Evolutionary conservation across 2,888 invertebrate species (phyloP).

Genomic region (Ariolimax columbianus): DNA sequence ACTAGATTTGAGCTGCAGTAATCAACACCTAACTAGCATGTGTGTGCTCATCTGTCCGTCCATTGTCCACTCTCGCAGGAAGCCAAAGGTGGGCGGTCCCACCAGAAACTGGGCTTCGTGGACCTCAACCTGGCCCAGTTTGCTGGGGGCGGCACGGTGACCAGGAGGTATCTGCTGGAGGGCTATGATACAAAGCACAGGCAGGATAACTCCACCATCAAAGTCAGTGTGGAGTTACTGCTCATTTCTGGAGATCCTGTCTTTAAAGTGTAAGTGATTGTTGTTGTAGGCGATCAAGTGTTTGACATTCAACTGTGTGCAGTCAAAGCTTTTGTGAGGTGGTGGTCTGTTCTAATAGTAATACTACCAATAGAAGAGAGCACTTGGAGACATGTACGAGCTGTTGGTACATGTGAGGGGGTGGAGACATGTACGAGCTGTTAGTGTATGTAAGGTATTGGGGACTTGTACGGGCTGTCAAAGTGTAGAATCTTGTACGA

Average conservation of each 20-base stretch:
- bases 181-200: slow-evolving; percentile 95
- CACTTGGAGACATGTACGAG: too few relatives aligned
- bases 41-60: too few relatives aligned
- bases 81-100: slow-evolving; percentile 88
- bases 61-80: slow-evolving; percentile 80
- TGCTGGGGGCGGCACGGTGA: slow-evolving; percentile 93
- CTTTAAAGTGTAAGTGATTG: slow-evolving; percentile 95
- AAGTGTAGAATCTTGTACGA: too few relatives aligned
- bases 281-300: too few relatives aligned
- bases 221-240: slow-evolving; percentile 90
- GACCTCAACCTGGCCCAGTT: slow-evolving; percentile 98
- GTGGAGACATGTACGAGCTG: too few relatives aligned
- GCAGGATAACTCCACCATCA: slow-evolving; percentile 97
- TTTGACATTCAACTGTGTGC: not conserved
- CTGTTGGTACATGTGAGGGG: too few relatives aligned
- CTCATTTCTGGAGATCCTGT: slow-evolving; percentile 97
- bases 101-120: slow-evolving; percentile 97
- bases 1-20: too few relatives aligned
- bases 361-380: too few relatives aligned
- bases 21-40: too few relatives aligned
- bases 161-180: slow-evolving; percentile 92
- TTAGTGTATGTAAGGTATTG: too few relatives aligned
- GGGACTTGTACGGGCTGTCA: too few relatives aligned
- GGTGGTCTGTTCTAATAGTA: too few relatives aligned
- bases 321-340: not conserved